Evolutionary conservation across 2,888 invertebrate species (phyloP).

Genomic region (Ommatoiulus sabulosus): DNA sequence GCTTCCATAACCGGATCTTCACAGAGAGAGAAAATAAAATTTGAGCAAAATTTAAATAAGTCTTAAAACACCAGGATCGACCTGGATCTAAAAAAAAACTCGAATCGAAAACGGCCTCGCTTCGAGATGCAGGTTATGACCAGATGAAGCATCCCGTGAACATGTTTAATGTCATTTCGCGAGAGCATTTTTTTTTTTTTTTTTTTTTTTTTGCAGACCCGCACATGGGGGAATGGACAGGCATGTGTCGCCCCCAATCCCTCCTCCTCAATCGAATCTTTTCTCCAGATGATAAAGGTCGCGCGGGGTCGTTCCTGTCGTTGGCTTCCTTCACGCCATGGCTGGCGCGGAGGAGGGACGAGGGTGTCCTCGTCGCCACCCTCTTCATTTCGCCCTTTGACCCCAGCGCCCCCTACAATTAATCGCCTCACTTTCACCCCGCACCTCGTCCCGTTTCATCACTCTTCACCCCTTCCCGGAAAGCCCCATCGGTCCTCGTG

Average conservation of each 20-base stretch:
- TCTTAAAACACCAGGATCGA: not conserved
- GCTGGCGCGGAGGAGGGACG: not conserved
- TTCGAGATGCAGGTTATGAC: not conserved
- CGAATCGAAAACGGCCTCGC: not conserved
- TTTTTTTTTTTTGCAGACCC: not conserved
- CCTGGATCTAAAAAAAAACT: not conserved
- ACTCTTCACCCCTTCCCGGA: not conserved
- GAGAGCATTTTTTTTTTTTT: not conserved
- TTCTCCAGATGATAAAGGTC: conserved; percentile 22
- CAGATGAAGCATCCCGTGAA: not conserved
- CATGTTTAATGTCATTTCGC: conserved; percentile 6
- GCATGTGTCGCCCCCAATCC: not conserved
- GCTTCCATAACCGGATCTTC: not conserved
- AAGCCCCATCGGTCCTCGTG: not conserved
- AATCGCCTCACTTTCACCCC: not conserved
- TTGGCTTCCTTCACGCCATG: not conserved
- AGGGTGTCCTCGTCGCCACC: not conserved
- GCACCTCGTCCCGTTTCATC: not conserved
- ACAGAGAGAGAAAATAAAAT: too few relatives aligned
- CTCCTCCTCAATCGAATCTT: not conserved
- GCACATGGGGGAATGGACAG: not conserved
- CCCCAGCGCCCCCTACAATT: not conserved
- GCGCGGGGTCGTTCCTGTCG: not conserved
- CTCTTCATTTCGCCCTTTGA: not conserved
- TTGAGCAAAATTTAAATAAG: not conserved